Conservation (phyloP, 2,113 vertebrate species). For the Hiodon alosoides region DNA sequence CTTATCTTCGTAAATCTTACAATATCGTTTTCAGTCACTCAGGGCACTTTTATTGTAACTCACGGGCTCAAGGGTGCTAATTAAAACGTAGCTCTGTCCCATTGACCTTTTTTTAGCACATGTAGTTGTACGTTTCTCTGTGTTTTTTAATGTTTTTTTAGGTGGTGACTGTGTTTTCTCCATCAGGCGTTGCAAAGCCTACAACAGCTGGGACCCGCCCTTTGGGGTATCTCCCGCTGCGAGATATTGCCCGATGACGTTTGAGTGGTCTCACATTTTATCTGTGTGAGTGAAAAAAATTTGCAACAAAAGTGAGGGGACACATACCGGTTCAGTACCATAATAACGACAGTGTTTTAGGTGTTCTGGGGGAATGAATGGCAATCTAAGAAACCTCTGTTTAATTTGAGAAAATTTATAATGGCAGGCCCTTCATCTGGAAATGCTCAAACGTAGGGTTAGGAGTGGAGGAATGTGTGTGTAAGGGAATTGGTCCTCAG, state of each 20-base stretch:
- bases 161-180: constrained; percentile 39
- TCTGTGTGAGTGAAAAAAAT: too few species aligned
- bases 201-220: constrained; percentile 26
- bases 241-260: too few species aligned
- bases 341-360: not conserved
- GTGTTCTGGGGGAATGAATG: not conserved
- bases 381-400: constrained; percentile 8
- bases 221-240: too few species aligned
- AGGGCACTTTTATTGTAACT: constrained; percentile 59
- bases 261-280: too few species aligned
- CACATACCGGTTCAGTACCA: too few species aligned
- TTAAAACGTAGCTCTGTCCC: constrained; percentile 62
- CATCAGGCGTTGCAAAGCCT: constrained; percentile 42
- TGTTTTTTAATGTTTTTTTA: constrained; percentile 16
- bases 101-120: constrained; percentile 25
- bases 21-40: constrained; percentile 53
- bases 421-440: constrained; percentile 33
- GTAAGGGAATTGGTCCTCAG: not conserved
- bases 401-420: constrained; percentile 32
- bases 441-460: constrained; percentile 26
- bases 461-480: constrained; percentile 13
- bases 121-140: constrained; percentile 20
- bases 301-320: too few species aligned
- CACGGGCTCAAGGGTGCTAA: constrained; percentile 71
- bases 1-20: constrained; percentile 65